Evolutionary conservation across 1,140 invertebrate species (phyloP), one percentile per base, ranked within the genome.

Genomic region (Sesamia nonagrioides): DNA sequence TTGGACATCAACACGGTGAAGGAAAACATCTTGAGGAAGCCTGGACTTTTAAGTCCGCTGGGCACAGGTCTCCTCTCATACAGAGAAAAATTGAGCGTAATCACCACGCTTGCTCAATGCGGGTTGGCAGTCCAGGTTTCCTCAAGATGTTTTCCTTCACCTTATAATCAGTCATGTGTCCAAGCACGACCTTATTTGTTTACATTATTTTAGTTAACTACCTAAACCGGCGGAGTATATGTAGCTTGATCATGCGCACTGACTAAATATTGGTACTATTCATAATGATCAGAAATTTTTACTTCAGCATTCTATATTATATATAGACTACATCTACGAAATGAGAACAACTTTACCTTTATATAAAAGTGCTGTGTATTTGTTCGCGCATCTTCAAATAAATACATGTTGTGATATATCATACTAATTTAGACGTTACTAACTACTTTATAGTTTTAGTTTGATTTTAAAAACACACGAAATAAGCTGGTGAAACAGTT

Each of bases 331-430:
- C 54, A 15, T 11, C 21, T 37, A 17, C 21, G 27, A 42, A 21
- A 42, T 37, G 35, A 18, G 15, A 42, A 11, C 8, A 63, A 66
- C 9, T 40, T 66, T 72, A 66, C 9, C 17, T 66, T 72, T 72
- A 72, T 40, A 72, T 72, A 56, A 72, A 72, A 52, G 42, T n/a
- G 11, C 42, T 58, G 71, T 58, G 15, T 74, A 60, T 74, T 74
- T 74, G 13, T 60, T 42, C 71, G 54, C 15, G 17, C 9, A 21
- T 42, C 11, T 60, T 74, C 52, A 74, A 74, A 74, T 74, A 74
- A 74, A 60, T 74, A 74, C 60, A 74, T 60, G 71, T 45, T 60
- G 11, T 42, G 71, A 74, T 74, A 45, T 11, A 60, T 74, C 18
- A 60, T 60, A 58, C 71, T 5, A 48, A 69, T 69, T 50, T 69